Evolutionary conservation across 2,113 vertebrate species (phyloP).

Genomic region (Callipepla squamata): DNA sequence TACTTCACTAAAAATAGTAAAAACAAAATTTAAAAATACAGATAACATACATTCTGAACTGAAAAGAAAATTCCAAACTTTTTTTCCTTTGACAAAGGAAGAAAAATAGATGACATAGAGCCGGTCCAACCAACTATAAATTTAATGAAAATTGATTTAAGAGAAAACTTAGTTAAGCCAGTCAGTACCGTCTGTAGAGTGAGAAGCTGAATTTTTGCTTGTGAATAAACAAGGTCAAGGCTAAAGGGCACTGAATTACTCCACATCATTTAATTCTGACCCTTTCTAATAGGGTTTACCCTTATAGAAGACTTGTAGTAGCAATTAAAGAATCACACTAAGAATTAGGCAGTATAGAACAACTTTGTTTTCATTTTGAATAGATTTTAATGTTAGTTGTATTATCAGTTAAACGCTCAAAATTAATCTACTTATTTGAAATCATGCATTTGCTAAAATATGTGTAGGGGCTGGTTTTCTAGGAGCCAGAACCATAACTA

Average conservation of each 20-base stretch:
- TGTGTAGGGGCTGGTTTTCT: background rate
- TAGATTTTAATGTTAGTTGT: background rate
- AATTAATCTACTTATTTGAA: background rate
- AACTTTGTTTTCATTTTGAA: background rate
- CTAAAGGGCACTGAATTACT: background rate
- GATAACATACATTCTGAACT: background rate
- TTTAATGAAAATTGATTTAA: background rate
- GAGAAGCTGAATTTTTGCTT: background rate
- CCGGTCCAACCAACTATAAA: background rate
- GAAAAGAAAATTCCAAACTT: background rate
- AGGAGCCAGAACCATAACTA: background rate
- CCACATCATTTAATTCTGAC: background rate
- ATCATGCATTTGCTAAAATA: background rate
- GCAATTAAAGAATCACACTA: background rate
- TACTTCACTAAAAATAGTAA: background rate
- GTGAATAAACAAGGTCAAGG: background rate
- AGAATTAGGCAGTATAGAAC: background rate
- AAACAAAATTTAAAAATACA: background rate
- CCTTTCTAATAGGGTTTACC: background rate
- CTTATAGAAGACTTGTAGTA: background rate
- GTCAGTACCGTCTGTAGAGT: background rate
- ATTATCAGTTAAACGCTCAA: background rate
- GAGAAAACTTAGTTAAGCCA: background rate
- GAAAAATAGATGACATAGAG: background rate
- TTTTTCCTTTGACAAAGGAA: background rate